These are phyloP conservation scores for Camelus bactrianus DNA, from an alignment of 2,113 vertebrate genomes.

Conservation along the genomic window DNA sequence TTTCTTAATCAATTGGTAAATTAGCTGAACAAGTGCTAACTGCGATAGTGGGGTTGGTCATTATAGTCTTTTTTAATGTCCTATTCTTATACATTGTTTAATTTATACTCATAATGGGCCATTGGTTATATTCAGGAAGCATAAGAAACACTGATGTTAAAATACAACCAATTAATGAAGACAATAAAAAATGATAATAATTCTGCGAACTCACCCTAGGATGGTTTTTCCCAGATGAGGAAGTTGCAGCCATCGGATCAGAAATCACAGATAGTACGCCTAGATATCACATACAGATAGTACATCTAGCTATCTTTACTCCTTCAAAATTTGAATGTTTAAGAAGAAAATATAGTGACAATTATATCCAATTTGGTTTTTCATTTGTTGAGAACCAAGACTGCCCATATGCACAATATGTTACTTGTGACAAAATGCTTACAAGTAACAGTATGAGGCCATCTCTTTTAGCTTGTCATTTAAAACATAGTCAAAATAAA, in stretches of 20 bases:
- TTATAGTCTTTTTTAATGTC: slow-evolving; percentile 22
- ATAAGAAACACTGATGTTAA: slow-evolving; percentile 65
- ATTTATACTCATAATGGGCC: slow-evolving; percentile 43
- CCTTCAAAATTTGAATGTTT: slow-evolving; percentile 8
- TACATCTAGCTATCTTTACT: neutral
- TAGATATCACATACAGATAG: neutral
- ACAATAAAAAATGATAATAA: slow-evolving; percentile 56
- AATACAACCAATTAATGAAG: slow-evolving; percentile 68
- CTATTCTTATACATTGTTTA: slow-evolving; percentile 58
- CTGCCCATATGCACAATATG: slow-evolving; percentile 16
- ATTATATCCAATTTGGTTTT: slow-evolving; percentile 55
- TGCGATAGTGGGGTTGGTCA: neutral
- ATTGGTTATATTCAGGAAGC: slow-evolving; percentile 59
- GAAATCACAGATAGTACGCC: neutral
- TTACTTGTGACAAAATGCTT: slow-evolving; percentile 59
- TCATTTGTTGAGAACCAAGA: slow-evolving; percentile 59
- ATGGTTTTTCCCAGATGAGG: slow-evolving; percentile 61
- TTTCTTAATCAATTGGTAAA: slow-evolving; percentile 39
- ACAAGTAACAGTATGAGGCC: slow-evolving; percentile 1
- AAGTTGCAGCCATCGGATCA: slow-evolving; percentile 46
- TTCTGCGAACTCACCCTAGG: slow-evolving; percentile 51
- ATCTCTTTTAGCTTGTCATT: slow-evolving; percentile 52
- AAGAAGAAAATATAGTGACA: slow-evolving; percentile 21
- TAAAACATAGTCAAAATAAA: slow-evolving; percentile 63
- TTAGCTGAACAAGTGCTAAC: slow-evolving; percentile 44